These are phyloP conservation scores for Diaphora mendica DNA, from an alignment of 2,888 invertebrate genomes.

Conservation along the genomic window DNA sequence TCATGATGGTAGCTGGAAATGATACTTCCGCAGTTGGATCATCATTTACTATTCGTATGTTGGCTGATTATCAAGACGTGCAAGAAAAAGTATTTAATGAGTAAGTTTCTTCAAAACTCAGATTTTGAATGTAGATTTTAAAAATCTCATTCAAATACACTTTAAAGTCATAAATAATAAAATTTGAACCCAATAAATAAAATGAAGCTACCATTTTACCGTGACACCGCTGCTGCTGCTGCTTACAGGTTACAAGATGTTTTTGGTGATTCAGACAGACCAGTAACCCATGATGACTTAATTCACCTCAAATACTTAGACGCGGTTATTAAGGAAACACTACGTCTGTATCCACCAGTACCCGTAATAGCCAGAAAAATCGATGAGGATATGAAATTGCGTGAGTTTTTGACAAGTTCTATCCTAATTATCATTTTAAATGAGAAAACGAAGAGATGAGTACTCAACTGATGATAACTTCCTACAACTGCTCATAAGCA, in stretches of 20 bases:
- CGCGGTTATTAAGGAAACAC: slow-evolving; percentile 57
- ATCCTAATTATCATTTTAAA: too few relatives aligned
- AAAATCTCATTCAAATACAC: too few relatives aligned
- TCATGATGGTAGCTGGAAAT: slow-evolving; percentile 50
- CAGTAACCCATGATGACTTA: slow-evolving; percentile 44
- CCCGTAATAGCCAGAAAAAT: slow-evolving; percentile 52
- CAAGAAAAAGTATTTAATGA: slow-evolving; percentile 61
- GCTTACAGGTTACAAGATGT: slow-evolving; percentile 49
- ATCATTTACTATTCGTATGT: slow-evolving; percentile 50
- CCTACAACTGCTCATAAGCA: too few relatives aligned
- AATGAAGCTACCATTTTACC: not conserved
- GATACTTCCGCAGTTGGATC: slow-evolving; percentile 56
- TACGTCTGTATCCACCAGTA: slow-evolving; percentile 59
- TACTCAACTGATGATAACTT: too few relatives aligned
- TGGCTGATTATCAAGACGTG: slow-evolving; percentile 56
- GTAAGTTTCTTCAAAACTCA: slow-evolving; percentile 42
- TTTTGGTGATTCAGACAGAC: slow-evolving; percentile 50
- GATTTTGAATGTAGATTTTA: too few relatives aligned
- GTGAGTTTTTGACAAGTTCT: slow-evolving; percentile 1
- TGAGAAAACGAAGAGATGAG: not conserved
- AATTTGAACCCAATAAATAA: not conserved
- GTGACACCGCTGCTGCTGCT: too few relatives aligned
- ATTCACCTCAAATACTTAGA: slow-evolving; percentile 56
- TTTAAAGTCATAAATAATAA: too few relatives aligned
- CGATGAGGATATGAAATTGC: slow-evolving; percentile 38